Base-by-base conservation (phyloP, 1,140 invertebrate genomes). In the Muscidifurax raptorellus region DNA sequence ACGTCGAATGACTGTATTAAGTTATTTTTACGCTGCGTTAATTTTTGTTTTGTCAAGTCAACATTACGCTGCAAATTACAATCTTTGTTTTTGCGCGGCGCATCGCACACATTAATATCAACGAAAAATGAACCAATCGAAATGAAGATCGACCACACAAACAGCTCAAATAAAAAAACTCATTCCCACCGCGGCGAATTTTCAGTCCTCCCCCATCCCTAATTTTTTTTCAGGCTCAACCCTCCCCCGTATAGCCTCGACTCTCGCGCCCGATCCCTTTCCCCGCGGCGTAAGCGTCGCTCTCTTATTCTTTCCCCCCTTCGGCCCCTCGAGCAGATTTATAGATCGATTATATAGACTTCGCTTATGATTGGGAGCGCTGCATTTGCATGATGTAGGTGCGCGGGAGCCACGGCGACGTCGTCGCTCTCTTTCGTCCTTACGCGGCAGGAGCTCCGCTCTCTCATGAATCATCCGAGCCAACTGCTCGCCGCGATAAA, bases 301-400 rank as follows among this genome's bases (percentile, higher is more conserved):
- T 59, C 66, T 69, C 78, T 69, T 69, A 28, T 69, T 69, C 27
- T 69, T 30, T 80, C 75, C 25, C 74, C 28, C 12, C 52, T 9
- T 59, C 6, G 66, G 25, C 87, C 87, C 88, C 86, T 87, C 90
- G 90, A 91, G 91, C 90, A 93, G 91, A 92, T 93, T 93, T 93
- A 92, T 92, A 93, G 92, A 93, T 92, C 92, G 92, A 92, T 93
- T 93, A 92, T 93, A 92, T 92, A 91, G 92, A 92, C 90, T 92
- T 90, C 87, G 89, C 86, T 91, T 91, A 92, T 92, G 92, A 93
- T 93, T 93, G 90, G 91, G 90, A 91, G 86, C 27, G 30, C n/a
- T n/a, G n/a, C 90, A 93, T 93, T 92, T 92, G 92, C 92, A 93
- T 92, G 91, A 91, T 91, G 90, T 90, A 90, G 88, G 90, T 91